phyloP scores from a whole-genome alignment of 37 sponge, comb jelly and placozoan genomes.

The Lycopodina hypogea region DNA sequence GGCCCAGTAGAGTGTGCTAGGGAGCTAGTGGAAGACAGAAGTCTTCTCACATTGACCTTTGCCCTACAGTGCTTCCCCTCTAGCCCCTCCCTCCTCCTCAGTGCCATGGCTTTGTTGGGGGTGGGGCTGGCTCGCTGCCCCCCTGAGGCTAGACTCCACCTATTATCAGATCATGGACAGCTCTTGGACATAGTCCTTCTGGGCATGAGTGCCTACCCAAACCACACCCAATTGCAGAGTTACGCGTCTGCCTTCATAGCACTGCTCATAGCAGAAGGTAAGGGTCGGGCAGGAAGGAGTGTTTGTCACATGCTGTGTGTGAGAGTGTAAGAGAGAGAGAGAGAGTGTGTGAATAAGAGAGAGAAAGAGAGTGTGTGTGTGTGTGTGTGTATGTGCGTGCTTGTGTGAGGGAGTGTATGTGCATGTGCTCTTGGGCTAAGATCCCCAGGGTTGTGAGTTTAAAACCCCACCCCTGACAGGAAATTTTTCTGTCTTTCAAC shows the following conservation, averaged over 20 bases:
- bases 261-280: slow-evolving; percentile 37
- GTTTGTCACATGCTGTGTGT: background rate
- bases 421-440: too few species aligned
- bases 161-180: slow-evolving; percentile 13
- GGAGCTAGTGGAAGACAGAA: background rate
- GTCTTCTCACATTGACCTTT: background rate
- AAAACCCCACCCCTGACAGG: too few species aligned
- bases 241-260: slow-evolving; percentile 38
- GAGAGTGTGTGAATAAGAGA: background rate
- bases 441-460: too few species aligned
- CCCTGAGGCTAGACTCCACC: slow-evolving; percentile 15
- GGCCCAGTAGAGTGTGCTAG: background rate
- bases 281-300: background rate
- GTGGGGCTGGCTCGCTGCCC: background rate
- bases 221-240: slow-evolving; percentile 19
- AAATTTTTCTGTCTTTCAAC: too few species aligned
- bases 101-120: slow-evolving; percentile 18
- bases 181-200: slow-evolving; percentile 23
- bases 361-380: too few species aligned
- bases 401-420: background rate
- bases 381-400: background rate
- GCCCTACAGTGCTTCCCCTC: slow-evolving; percentile 12
- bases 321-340: background rate
- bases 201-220: background rate
- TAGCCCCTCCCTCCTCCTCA: background rate